phyloP scores from a whole-genome alignment of 2,797 vertebrate genomes.

The Emydoidea blandingii region DNA sequence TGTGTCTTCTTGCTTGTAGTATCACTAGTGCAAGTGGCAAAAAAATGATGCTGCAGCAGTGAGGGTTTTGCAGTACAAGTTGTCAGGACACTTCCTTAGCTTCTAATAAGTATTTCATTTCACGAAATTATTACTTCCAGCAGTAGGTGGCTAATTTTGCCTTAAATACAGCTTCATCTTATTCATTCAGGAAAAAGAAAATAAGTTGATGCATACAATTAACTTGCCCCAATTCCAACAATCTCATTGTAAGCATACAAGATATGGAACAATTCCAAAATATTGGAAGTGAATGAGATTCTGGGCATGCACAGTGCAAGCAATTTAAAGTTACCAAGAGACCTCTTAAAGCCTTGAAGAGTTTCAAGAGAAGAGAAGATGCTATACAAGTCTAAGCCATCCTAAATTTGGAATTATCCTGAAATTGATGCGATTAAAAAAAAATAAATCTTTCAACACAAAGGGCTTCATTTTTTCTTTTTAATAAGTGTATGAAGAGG shows the following conservation, averaged over 20 bases:
- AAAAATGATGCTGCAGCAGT: neutral
- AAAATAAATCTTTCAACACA: neutral
- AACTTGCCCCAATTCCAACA: neutral
- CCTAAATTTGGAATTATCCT: neutral
- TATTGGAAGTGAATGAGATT: neutral
- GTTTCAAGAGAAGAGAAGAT: neutral
- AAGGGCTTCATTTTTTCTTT: neutral
- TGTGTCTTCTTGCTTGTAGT: conserved; percentile 60
- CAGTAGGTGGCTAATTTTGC: neutral
- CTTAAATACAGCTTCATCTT: neutral
- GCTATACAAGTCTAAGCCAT: neutral
- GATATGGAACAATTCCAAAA: neutral
- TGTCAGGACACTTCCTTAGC: neutral
- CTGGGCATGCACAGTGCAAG: neutral
- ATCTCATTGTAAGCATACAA: neutral
- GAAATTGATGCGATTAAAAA: neutral
- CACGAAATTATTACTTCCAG: neutral
- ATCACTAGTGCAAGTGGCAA: neutral
- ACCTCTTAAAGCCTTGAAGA: neutral
- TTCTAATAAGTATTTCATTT: neutral
- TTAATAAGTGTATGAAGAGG: neutral
- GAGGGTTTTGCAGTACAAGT: conserved; percentile 32
- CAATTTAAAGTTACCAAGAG: neutral
- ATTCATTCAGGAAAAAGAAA: neutral
- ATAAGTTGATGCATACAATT: neutral